Base-by-base conservation (phyloP, 2,797 vertebrate species). In the Picus viridis region DNA sequence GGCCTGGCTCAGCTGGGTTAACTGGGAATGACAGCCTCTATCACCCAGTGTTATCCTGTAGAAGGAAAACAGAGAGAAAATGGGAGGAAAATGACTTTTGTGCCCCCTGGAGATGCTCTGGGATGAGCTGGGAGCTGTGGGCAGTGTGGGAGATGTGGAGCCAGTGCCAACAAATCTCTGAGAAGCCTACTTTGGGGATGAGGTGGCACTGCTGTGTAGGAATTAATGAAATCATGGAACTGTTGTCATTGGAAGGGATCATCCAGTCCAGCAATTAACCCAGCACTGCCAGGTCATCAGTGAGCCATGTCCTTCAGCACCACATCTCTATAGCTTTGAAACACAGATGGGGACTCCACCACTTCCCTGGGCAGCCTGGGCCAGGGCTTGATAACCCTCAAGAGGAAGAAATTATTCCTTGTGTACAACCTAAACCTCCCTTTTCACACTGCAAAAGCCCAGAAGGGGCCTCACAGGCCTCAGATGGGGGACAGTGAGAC, bases 21-120 rank as follows among this genome's bases (percentile, higher is more conserved):
- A 97, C 92, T 32, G 86, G 10, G 83, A 95, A 82, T 84, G 95
- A 94, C 96, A 96, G 93, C 36, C 76, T 94, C 81, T 56, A 72
- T 95, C 59, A 70, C 78, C 18, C 59, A 2, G 71, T 95, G 95
- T 94, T 96, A 93, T 54, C 86, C 96, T 36, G n/a, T 62, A 95
- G 30, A 78, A 63, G 78, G 92, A 94, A 90, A 92, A 83, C 61
- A 72, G 79, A 92, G 64, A 83, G 86, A 94, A 96, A 95, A 96
- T 36, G 85, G 68, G 34, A 6, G 51, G 51, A 26, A 53, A 2
- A 9, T 73, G 18, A 72, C 89, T 92, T 93, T 39, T 91, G 72
- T 86, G 6, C 22, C 89, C 94, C 77, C 89, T 16, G 53, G 89
- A 75, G 95, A 45, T 32, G 93, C 88, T 78, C 71, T 78, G 76